Conservation (phyloP, 2,888 invertebrate species). For the Trachelus iudaicus region DNA sequence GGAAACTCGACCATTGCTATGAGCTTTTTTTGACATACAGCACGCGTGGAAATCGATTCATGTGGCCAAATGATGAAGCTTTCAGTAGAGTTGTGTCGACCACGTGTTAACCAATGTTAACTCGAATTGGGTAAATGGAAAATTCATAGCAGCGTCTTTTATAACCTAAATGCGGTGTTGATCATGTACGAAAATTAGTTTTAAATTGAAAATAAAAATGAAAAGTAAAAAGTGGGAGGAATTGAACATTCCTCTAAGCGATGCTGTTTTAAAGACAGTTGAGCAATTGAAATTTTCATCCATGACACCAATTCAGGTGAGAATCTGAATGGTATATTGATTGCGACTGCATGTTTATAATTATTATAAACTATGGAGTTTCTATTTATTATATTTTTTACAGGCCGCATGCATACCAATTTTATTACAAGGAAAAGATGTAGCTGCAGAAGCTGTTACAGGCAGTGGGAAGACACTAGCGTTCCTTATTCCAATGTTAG, state of each 20-base stretch:
- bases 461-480: slow-evolving; percentile 99
- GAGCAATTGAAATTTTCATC: slow-evolving; percentile 68
- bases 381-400: slow-evolving; percentile 20
- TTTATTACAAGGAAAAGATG: slow-evolving; percentile 91
- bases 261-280: slow-evolving; percentile 66
- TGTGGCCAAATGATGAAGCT: no score
- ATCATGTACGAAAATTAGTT: no score
- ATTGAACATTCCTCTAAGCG: slow-evolving; percentile 64
- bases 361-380: not conserved
- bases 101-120: no score
- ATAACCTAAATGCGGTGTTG: no score
- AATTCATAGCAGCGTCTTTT: no score
- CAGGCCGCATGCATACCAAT: slow-evolving; percentile 90
- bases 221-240: slow-evolving; percentile 66
- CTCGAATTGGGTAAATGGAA: no score
- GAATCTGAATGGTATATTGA: not conserved
- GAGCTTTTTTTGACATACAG: no score
- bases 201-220: slow-evolving; percentile 35
- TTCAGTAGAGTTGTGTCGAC: no score
- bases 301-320: slow-evolving; percentile 73
- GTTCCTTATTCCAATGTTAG: slow-evolving; percentile 91
- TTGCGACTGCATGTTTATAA: no score
- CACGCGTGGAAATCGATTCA: no score
- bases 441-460: slow-evolving; percentile 97
- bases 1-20: not conserved